Evolutionary conservation across 2,113 vertebrate species (phyloP), one percentile per base, ranked within the genome.

Genomic region (Mustelus asterias): DNA sequence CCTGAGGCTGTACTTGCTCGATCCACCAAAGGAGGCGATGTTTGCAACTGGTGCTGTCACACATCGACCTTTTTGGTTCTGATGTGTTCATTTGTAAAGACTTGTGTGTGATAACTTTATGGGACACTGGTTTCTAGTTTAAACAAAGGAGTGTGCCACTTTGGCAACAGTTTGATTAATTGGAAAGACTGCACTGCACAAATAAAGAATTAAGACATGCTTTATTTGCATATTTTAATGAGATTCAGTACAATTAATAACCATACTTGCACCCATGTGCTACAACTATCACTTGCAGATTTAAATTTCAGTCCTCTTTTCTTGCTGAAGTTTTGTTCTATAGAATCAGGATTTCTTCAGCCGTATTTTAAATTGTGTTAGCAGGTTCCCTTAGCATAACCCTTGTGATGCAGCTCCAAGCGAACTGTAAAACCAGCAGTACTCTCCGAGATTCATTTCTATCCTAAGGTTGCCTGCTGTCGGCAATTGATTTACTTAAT

Each of bases 141-240:
- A 69, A 94, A 44, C 44, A 20, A 41, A 63, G 48, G 11, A 95
- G 67, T 14, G 72, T 95, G 22, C 14, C 48, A 44, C 22, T 95
- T 54, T 76, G 69, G 44, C 94, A 95, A 54, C 22, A 48, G 24
- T 72, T 70, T 95, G 69, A 95, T 95, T 54, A 95, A 72, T 26
- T 95, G 54, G 33, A 76, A 95, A 48, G 33, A 37, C 7, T 65
- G 58, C 65, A 18, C 33, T 37, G 10, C n/a, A 37, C 14, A 65
- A 63, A 93, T 37, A 93, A 22, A 29, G 63, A 65, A n/a, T 33
- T 37, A 65, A 76, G 26, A 44, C 80, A 7, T n/a, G 29, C 4
- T 4, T 58, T 60, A 89, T 89, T 33, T 89, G 54, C 44, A 58
- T 58, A 54, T 29, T 58, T 33, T 58, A 89, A 89, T 60, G 48